phyloP scores from a whole-genome alignment of 2,797 vertebrate species.

The Pseudochaenichthys georgianus region DNA sequence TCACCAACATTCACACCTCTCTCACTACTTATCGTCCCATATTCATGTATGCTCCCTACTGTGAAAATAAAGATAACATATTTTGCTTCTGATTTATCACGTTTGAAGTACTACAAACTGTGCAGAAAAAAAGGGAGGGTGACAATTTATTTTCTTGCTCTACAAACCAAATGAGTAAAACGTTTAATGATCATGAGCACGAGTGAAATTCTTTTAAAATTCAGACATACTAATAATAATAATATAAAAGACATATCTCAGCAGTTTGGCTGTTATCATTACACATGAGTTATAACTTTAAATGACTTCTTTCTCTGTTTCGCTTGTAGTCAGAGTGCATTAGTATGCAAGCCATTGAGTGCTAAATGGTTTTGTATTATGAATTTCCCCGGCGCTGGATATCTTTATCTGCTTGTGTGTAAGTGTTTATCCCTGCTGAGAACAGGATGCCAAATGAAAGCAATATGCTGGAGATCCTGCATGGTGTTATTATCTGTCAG shows the following conservation, averaged over 20 bases:
- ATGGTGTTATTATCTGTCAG: constrained; percentile 57
- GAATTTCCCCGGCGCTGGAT: constrained; percentile 25
- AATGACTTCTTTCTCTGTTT: constrained; percentile 3
- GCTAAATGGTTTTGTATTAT: constrained; percentile 27
- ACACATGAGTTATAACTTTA: constrained; percentile 5
- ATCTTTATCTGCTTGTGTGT: constrained; percentile 38
- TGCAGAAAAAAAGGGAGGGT: not conserved
- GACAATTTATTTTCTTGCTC: not conserved
- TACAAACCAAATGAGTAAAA: constrained; percentile 10
- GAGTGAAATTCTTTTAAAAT: not conserved
- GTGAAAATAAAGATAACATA: constrained; percentile 5
- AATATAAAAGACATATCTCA: constrained; percentile 8
- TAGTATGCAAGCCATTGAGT: constrained; percentile 21
- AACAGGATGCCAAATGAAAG: constrained; percentile 38
- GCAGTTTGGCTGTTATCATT: not conserved
- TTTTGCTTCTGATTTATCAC: constrained; percentile 1
- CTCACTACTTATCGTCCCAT: not conserved
- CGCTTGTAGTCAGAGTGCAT: constrained; percentile 7
- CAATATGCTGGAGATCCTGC: constrained; percentile 39
- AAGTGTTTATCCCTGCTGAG: constrained; percentile 26
- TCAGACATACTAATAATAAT: constrained; percentile 5
- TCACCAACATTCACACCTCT: constrained; percentile 21
- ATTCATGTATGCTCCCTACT: not conserved
- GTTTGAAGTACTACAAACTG: not conserved
- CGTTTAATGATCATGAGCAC: not conserved